Evolutionary conservation across 2,888 invertebrate genomes (phyloP).

Genomic region (Sarcophaga carnaria): DNA sequence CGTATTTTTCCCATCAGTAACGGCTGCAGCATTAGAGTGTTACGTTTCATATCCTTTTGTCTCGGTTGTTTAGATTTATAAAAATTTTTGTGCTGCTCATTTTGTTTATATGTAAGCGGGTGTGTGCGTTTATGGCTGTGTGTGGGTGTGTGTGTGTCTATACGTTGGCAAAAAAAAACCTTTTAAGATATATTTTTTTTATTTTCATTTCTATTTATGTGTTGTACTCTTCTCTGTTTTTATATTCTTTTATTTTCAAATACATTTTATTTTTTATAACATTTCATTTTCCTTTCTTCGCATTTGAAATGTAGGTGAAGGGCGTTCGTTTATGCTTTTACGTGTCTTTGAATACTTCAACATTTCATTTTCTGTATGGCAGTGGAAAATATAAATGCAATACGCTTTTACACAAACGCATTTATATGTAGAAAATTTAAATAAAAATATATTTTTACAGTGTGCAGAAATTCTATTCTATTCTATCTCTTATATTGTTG

Average conservation of each 20-base stretch:
- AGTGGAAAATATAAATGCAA: not conserved
- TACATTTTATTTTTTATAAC: not conserved
- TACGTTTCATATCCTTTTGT: conserved; percentile 56
- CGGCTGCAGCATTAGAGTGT: conserved; percentile 17
- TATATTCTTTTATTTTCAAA: not conserved
- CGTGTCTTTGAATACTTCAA: conserved; percentile 45
- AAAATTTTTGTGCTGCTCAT: conserved; percentile 64
- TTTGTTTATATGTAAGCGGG: conserved; percentile 32
- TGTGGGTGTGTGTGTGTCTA: not conserved
- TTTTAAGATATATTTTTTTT: no score
- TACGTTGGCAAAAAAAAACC: not conserved
- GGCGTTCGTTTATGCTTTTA: conserved; percentile 59
- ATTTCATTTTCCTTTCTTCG: conserved; percentile 14
- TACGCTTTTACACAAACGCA: not conserved
- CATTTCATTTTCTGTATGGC: conserved; percentile 23
- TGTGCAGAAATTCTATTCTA: not conserved
- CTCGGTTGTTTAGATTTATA: conserved; percentile 56
- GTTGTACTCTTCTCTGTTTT: not conserved
- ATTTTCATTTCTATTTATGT: not conserved
- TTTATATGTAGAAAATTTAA: conserved; percentile 9
- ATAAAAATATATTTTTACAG: conserved; percentile 4
- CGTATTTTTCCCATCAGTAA: not conserved
- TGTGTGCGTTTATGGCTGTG: no score
- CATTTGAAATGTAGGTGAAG: conserved; percentile 62
- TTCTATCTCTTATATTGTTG: not conserved